These are phyloP conservation scores for Heliconius aoede DNA, from an alignment of 2,888 invertebrate species.

Conservation along the genomic window DNA sequence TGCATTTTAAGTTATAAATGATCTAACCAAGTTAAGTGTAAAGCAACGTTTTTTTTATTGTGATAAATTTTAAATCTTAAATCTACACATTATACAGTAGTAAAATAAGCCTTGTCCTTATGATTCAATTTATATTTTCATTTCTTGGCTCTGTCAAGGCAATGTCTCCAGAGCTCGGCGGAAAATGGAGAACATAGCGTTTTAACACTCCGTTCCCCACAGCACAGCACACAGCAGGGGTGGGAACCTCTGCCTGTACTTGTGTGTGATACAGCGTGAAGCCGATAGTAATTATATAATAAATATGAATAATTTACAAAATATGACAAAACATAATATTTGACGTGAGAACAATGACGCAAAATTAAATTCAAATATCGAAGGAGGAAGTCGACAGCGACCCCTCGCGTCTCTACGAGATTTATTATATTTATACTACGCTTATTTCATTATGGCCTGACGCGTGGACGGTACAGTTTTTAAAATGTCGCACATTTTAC, in stretches of 20 bases:
- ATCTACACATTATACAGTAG: too few relatives aligned
- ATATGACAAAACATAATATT: conserved; percentile 56
- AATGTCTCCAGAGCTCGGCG: too few relatives aligned
- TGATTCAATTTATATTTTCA: too few relatives aligned
- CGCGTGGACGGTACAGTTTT: conserved; percentile 52
- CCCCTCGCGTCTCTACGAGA: conserved; percentile 77
- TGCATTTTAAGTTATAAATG: neutral
- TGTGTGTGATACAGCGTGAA: neutral
- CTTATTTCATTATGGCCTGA: conserved; percentile 82
- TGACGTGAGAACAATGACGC: conserved; percentile 75
- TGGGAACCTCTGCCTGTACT: too few relatives aligned
- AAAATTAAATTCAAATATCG: conserved; percentile 84
- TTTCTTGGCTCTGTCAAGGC: too few relatives aligned
- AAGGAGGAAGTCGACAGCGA: conserved; percentile 79
- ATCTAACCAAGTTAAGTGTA: too few relatives aligned
- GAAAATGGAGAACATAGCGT: too few relatives aligned
- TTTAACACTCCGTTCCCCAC: too few relatives aligned
- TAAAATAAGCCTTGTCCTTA: too few relatives aligned
- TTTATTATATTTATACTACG: conserved; percentile 84
- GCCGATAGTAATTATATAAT: neutral
- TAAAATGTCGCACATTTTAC: conserved; percentile 37
- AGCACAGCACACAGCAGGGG: too few relatives aligned
- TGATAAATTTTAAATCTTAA: too few relatives aligned
- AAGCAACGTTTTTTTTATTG: too few relatives aligned
- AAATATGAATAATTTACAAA: neutral